These are phyloP conservation scores for Petroica traversi DNA, from an alignment of 2,113 vertebrate genomes.

Conservation along the genomic window DNA sequence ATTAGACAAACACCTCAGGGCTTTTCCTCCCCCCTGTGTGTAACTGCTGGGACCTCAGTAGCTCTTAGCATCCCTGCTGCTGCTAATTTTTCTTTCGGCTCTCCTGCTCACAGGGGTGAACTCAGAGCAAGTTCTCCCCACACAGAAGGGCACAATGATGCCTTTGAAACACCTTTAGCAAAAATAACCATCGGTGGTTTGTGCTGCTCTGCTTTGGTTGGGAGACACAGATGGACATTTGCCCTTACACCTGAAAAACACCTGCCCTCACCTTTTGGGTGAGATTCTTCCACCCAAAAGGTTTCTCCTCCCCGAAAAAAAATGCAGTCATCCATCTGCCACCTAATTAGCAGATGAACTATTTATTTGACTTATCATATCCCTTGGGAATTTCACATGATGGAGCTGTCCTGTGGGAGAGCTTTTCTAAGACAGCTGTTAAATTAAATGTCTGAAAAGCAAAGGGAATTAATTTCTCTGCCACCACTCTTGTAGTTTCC, in stretches of 20 bases:
- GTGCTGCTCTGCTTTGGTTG: not conserved
- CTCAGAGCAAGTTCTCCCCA: not conserved
- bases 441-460: not conserved
- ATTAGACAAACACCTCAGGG: not conserved
- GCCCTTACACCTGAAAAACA: not conserved
- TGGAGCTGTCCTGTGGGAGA: not conserved
- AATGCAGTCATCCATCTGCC: not conserved
- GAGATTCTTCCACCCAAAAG: not conserved
- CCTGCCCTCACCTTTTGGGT: not conserved
- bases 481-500: not conserved
- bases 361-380: conserved; percentile 1
- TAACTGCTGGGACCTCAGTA: not conserved
- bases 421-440: not conserved
- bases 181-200: not conserved
- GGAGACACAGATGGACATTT: not conserved
- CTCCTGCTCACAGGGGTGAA: not conserved
- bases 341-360: not conserved
- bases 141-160: not conserved
- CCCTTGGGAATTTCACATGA: not conserved
- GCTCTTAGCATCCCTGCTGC: not conserved
- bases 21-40: not conserved
- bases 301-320: not conserved
- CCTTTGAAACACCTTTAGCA: not conserved
- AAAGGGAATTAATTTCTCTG: not conserved
- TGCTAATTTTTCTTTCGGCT: not conserved